Evolutionary conservation across 2,888 invertebrate genomes (phyloP).

Genomic region (Anoncus sp.): DNA sequence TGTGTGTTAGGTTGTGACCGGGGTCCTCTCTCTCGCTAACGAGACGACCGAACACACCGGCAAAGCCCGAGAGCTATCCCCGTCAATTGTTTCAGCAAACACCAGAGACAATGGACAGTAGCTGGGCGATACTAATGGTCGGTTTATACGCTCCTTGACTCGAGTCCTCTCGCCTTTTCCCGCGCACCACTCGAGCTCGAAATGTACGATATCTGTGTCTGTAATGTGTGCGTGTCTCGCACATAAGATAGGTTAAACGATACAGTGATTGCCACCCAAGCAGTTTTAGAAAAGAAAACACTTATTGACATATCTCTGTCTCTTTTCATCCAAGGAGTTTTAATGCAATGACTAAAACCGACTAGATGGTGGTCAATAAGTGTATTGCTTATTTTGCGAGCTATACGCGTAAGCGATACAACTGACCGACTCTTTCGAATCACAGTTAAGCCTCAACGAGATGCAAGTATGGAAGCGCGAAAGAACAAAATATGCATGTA

Average conservation of each 20-base stretch:
- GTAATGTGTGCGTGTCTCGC: neutral
- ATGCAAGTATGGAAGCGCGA: neutral
- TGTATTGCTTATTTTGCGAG: neutral
- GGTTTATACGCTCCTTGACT: constrained; percentile 80
- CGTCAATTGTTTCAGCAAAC: constrained; percentile 80
- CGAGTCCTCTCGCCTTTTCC: constrained; percentile 67
- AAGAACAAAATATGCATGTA: neutral
- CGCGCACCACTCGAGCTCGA: constrained; percentile 54
- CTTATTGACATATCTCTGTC: constrained; percentile 1
- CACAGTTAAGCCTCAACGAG: constrained; percentile 34
- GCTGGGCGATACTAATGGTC: constrained; percentile 81
- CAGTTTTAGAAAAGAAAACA: neutral
- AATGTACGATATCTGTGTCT: constrained; percentile 9
- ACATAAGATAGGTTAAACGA: neutral
- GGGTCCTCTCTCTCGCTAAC: constrained; percentile 65
- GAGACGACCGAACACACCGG: constrained; percentile 73
- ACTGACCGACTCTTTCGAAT: constrained; percentile 37
- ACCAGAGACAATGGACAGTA: constrained; percentile 82
- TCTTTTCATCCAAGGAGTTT: neutral
- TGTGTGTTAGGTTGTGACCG: constrained; percentile 68
- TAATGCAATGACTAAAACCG: neutral
- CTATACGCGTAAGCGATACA: constrained; percentile 10
- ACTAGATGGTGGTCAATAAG: neutral
- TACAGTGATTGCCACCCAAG: constrained; percentile 32
- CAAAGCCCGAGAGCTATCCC: constrained; percentile 65